Evolutionary conservation across 2,113 vertebrate species (phyloP).

Genomic region (Excalfactoria chinensis): DNA sequence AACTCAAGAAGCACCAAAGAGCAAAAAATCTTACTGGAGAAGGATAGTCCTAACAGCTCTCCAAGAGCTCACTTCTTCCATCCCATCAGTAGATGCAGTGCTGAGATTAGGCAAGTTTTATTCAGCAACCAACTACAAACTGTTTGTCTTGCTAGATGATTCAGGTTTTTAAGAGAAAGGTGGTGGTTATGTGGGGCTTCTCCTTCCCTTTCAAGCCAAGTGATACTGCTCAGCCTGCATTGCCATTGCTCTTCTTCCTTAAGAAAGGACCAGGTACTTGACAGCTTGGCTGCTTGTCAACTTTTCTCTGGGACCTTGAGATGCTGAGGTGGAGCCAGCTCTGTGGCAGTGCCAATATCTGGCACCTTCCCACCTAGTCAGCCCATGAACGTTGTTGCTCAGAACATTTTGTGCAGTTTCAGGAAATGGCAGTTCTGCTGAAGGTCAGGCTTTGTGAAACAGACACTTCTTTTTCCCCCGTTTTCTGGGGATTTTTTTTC

Average conservation of each 20-base stretch:
- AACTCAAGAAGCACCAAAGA: neutral
- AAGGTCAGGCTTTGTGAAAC: slow-evolving; percentile 12
- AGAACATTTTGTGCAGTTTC: neutral
- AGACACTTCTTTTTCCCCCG: neutral
- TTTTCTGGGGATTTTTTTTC: neutral
- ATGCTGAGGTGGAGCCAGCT: neutral
- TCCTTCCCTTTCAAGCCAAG: neutral
- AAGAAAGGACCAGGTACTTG: neutral
- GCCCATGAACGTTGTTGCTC: neutral
- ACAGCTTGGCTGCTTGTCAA: neutral
- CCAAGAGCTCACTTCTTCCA: neutral
- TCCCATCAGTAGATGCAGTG: neutral
- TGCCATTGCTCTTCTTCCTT: neutral
- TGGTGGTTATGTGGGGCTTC: accelerated
- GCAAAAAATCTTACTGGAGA: neutral
- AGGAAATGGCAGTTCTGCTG: slow-evolving; percentile 19
- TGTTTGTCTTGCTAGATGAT: neutral
- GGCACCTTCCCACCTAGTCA: neutral
- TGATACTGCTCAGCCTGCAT: accelerated
- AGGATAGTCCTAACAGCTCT: neutral
- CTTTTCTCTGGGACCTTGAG: neutral
- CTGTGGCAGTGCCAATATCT: neutral
- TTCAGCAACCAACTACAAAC: neutral
- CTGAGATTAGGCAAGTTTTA: neutral
- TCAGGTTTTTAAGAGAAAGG: neutral